Percentiles rank a stretch among this genome's conserved stretches.
Conservation (phyloP, 2,797 vertebrate species). For the Sphenodon punctatus region DNA sequence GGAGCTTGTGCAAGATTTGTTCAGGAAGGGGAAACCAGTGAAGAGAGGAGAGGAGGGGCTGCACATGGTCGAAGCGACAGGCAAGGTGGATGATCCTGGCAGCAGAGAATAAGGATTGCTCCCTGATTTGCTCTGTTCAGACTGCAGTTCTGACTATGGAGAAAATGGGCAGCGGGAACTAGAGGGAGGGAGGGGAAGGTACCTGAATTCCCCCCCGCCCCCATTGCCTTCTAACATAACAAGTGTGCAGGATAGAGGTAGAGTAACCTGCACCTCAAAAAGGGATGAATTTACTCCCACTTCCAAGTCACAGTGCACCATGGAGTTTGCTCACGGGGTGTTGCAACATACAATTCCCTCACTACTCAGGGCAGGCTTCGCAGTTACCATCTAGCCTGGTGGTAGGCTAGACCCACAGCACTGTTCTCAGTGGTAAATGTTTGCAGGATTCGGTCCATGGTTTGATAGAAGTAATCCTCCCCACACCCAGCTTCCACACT, state of each 20-base stretch:
- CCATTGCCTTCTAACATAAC: background rate
- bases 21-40: too few species aligned
- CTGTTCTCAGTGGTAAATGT: conserved; percentile 36
- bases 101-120: conserved; percentile 53
- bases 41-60: too few species aligned
- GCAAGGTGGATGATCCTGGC: too few species aligned
- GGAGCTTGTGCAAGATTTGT: too few species aligned
- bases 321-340: background rate
- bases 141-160: conserved; percentile 46
- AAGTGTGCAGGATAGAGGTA: background rate
- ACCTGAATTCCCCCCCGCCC: background rate
- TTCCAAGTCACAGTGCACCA: background rate
- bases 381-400: background rate
- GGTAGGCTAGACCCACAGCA: background rate
- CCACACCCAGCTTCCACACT: background rate
- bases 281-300: background rate
- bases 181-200: too few species aligned
- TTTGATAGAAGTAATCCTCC: background rate
- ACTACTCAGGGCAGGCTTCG: background rate
- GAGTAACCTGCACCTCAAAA: background rate
- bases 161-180: too few species aligned
- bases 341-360: background rate
- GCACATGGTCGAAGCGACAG: too few species aligned
- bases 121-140: conserved; percentile 7
- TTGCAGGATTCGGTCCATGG: conserved; percentile 39